phyloP scores from a whole-genome alignment of 2,797 vertebrate species.

The Oophaga sylvatica region DNA sequence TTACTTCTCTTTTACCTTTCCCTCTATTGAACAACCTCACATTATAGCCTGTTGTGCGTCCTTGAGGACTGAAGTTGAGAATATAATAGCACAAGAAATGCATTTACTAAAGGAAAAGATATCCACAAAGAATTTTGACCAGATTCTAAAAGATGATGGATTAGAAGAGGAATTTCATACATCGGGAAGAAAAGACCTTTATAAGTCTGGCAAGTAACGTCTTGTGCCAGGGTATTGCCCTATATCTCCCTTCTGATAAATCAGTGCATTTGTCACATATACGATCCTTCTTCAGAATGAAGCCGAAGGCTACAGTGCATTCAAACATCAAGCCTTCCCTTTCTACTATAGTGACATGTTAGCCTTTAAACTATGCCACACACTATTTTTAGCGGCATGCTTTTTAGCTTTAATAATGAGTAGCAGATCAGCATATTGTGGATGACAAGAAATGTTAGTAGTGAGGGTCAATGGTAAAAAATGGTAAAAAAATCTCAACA shows the following conservation, averaged over 20 bases:
- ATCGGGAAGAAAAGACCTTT: neutral
- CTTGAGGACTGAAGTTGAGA: too few relatives aligned
- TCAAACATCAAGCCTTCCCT: neutral
- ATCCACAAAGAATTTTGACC: too few relatives aligned
- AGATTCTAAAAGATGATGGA: neutral
- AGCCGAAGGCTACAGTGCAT: neutral
- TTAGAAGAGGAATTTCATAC: neutral
- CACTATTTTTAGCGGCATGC: neutral
- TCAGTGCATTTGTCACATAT: neutral
- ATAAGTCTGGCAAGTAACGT: neutral
- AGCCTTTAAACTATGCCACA: neutral
- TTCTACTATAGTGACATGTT: neutral
- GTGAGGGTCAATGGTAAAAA: neutral
- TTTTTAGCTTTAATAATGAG: conserved; percentile 1
- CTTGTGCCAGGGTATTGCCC: neutral
- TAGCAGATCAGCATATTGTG: conserved; percentile 20
- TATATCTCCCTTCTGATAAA: neutral
- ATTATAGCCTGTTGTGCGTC: too few relatives aligned
- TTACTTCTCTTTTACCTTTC: too few relatives aligned
- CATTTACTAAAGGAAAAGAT: too few relatives aligned
- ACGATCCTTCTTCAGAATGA: neutral
- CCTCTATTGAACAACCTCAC: too few relatives aligned
- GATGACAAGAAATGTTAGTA: conserved; percentile 10
- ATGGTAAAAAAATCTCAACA: neutral
- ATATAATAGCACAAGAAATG: too few relatives aligned